Evolutionary conservation across 2,888 invertebrate species (phyloP).

Genomic region (Pseudococcus viburni): DNA sequence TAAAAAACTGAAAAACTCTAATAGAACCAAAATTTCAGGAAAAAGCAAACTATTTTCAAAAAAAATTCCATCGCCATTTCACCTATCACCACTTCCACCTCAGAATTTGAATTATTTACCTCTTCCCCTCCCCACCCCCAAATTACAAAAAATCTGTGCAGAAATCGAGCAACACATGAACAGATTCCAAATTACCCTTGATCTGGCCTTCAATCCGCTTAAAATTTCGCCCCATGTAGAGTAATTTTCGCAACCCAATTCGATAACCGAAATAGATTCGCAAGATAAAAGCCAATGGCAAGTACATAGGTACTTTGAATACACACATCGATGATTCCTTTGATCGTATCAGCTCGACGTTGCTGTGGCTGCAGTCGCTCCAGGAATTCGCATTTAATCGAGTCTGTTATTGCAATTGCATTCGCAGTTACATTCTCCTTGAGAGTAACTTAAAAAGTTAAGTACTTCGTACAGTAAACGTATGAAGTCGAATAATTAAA

Average conservation of each 20-base stretch:
- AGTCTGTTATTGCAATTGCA: background rate
- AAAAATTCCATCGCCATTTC: no score
- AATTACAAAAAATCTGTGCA: no score
- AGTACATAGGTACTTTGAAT: background rate
- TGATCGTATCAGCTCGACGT: background rate
- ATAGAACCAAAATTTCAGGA: no score
- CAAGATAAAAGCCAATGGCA: background rate
- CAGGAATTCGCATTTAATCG: background rate
- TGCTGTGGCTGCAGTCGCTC: background rate
- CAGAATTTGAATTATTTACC: no score
- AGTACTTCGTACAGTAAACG: background rate
- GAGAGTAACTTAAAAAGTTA: background rate
- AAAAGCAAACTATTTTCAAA: no score
- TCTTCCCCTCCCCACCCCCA: no score
- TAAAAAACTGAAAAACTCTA: no score
- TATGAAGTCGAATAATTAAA: conserved; percentile 1
- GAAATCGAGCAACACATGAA: no score
- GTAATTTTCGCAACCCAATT: background rate
- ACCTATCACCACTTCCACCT: no score
- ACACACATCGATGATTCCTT: conserved; percentile 4
- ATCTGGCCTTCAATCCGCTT: no score
- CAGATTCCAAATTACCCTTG: no score
- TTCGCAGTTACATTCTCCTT: background rate
- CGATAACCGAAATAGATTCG: background rate
- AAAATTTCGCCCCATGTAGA: background rate